A percentile compares a stretch with the other conserved stretches of the same genome.
Conservation (phyloP, 2,797 vertebrate species). For the Sebastes umbrosus region DNA sequence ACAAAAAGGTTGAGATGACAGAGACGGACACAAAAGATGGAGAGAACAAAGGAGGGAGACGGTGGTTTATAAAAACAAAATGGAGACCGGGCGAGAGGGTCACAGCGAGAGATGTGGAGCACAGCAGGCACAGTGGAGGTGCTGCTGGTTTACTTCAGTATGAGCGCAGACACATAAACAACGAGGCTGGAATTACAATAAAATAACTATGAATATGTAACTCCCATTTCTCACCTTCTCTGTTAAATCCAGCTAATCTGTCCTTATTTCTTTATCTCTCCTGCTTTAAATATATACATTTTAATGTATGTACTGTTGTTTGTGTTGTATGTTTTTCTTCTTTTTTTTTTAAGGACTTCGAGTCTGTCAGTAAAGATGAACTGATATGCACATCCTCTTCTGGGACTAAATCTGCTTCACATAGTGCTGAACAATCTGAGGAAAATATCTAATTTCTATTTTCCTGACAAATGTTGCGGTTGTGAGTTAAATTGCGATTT, state of each 20-base stretch:
- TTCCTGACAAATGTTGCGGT: not conserved
- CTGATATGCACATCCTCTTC: too few relatives aligned
- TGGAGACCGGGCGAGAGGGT: not conserved
- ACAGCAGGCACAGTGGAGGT: not conserved
- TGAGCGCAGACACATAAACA: not conserved
- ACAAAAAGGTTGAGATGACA: conserved; percentile 29
- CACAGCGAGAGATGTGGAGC: conserved; percentile 1
- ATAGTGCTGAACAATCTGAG: not conserved
- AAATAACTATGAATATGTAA: not conserved
- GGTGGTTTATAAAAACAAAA: not conserved
- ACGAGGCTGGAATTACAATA: not conserved
- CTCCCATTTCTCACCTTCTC: not conserved
- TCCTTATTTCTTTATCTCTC: not conserved
- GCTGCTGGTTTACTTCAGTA: not conserved
- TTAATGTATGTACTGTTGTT: too few relatives aligned
- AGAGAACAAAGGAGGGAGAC: conserved; percentile 22
- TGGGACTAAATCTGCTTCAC: not conserved
- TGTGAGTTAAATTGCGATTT: not conserved
- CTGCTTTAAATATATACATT: too few relatives aligned
- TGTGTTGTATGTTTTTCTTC: too few relatives aligned
- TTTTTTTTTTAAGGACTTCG: too few relatives aligned
- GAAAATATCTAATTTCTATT: not conserved
- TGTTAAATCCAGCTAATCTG: not conserved
- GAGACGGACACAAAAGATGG: conserved; percentile 11
- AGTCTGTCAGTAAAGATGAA: too few relatives aligned